Evolutionary conservation across 2,888 invertebrate species (phyloP), one percentile per base, ranked within the genome.

Genomic region (Dynastes tityus): DNA sequence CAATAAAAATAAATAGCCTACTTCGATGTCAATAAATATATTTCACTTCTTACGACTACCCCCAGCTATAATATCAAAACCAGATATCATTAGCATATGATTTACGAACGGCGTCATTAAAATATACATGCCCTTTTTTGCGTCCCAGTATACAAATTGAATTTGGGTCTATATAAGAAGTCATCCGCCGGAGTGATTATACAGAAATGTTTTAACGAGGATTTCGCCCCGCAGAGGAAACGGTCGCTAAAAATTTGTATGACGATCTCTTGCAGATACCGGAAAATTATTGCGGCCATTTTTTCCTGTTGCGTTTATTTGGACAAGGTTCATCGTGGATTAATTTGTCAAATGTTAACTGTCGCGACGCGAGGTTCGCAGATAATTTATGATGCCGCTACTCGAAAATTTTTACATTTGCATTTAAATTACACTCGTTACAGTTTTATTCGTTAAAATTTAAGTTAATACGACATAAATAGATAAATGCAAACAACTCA

Each of bases 71-170:
- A 68, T 27, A 68, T 68, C 68, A 68, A 68, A 51, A 29, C 13
- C 68, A 68, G 51, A 68, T 68, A 53, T 68, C 49, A 68, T 51
- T 68, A 68, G 68, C 68, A 68, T 68, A 68, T 68, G 68, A 68
- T 68, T 68, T 68, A 68, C 49, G 49, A 13, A 68, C 68, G 29
- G 27, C 27, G 51, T 51, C 68, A 53, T 68, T 68, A 68, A 27
- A 68, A 51, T 68, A 68, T 67, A 67, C 37, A 67, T 67, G 16
- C 16, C 65, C n/a, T 40, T 16, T 22, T 55, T 16, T 55, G 22
- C 55, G n/a, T 16, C 29, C 13, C 68, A 27, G 29, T 29, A 27
- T 68, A 51, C 29, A 51, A 51, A 68, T 51, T 68, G 49, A 45
- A 51, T 68, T 16, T 40, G 16, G 27, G n/a, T 68, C 55, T 22